These are phyloP conservation scores for Channallabes apus DNA, from an alignment of 2,797 vertebrate genomes.

Conservation along the genomic window DNA sequence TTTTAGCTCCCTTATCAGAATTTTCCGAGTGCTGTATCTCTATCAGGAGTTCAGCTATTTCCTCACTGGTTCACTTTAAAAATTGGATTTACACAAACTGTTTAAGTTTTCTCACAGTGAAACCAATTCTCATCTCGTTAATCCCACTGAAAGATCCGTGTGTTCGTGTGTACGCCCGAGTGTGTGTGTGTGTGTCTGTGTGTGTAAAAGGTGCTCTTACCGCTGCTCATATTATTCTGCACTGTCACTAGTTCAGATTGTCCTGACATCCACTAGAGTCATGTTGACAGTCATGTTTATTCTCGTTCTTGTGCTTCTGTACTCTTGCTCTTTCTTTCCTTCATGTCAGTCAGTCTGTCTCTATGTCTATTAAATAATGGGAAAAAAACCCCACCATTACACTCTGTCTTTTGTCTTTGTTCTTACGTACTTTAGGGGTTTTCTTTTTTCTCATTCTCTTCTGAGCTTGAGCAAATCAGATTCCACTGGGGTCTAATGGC, in stretches of 20 bases:
- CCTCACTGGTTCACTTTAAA: conserved; percentile 19
- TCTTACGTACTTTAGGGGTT: conserved; percentile 1
- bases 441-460: background rate
- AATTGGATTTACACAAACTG: conserved; percentile 28
- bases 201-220: conserved; percentile 28
- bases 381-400: background rate
- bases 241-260: conserved; percentile 26
- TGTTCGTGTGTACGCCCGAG: background rate
- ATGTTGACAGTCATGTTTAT: conserved; percentile 21
- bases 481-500: background rate
- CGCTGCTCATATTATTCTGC: conserved; percentile 39
- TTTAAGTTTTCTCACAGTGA: conserved; percentile 34
- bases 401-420: background rate
- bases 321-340: conserved; percentile 5
- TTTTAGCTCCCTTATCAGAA: conserved; percentile 35
- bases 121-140: conserved; percentile 13
- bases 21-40: conserved; percentile 25
- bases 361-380: background rate
- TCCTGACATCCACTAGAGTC: conserved; percentile 31
- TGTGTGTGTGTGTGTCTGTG: conserved; percentile 1
- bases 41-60: conserved; percentile 30
- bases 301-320: background rate
- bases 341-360: background rate
- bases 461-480: background rate
- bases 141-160: conserved; percentile 9